These are phyloP conservation scores for Drosophila imparisetae DNA, from an alignment of 2,888 invertebrate genomes.

Conservation along the genomic window DNA sequence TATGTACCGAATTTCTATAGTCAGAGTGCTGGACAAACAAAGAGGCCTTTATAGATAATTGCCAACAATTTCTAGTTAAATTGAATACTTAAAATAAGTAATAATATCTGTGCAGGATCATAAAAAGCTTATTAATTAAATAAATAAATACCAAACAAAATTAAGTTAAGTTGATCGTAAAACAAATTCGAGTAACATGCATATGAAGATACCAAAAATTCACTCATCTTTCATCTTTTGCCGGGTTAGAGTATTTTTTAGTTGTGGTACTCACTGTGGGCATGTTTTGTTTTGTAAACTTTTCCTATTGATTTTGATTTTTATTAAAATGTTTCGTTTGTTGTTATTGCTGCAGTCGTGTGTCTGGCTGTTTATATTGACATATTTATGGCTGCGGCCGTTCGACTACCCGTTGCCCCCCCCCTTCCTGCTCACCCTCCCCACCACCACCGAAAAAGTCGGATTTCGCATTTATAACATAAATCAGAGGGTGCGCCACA, in stretches of 20 bases:
- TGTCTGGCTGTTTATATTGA: slow-evolving; percentile 69
- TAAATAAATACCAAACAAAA: neutral
- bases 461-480: slow-evolving; percentile 63
- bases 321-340: slow-evolving; percentile 77
- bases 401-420: slow-evolving; percentile 25
- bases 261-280: neutral
- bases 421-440: neutral
- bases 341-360: slow-evolving; percentile 58
- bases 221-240: neutral
- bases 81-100: neutral
- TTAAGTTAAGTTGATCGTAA: neutral
- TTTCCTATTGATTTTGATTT: slow-evolving; percentile 74
- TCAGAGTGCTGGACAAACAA: neutral
- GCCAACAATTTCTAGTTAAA: neutral
- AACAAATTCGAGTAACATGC: neutral
- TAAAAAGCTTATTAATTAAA: neutral
- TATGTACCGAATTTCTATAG: neutral
- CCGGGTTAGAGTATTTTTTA: slow-evolving; percentile 16
- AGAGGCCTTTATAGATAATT: neutral
- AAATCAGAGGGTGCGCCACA: slow-evolving; percentile 73
- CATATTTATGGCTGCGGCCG: slow-evolving; percentile 74
- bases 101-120: neutral
- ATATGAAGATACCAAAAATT: neutral
- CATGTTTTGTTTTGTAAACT: slow-evolving; percentile 15
- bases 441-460: slow-evolving; percentile 20